Evolutionary conservation across 1,140 invertebrate genomes (phyloP), one percentile per base, ranked within the genome.

Genomic region (Calycopis cecrops): DNA sequence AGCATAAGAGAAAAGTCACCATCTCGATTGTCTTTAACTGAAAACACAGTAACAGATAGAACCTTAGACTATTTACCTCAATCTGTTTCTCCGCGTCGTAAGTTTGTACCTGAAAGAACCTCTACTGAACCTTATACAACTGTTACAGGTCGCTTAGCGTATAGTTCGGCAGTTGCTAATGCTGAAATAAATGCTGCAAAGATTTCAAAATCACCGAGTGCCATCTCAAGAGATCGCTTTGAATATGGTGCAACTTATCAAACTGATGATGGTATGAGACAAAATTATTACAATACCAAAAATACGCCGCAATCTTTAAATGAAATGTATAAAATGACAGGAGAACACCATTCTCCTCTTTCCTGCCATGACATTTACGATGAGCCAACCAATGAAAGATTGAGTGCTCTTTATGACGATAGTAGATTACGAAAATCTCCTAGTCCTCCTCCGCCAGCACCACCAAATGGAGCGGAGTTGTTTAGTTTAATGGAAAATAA

Each of bases 391-490:
- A 87, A 88, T 69, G 74, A 80, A 16, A 84, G 84, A 59, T 55
- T 90, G 14, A 88, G 90, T 55, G 73, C 91, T 17, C 87, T 84
- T 60, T 90, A 88, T 62, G 76, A 88, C 16, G 88, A 90, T 71
- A 87, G 76, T 60, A 87, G 88, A 72, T 82, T 86, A 33, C 85
- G 87, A 37, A 89, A 89, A 60, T 91, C 90, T 34, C 89, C 91
- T 10, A 92, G 92, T 81, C 94, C 94, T 8, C 94, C 94, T n/a
- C 94, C 94, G 18, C 94, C 94, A 44, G 94, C 94, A 3, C 94
- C 94, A 16, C 85, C 80, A 63, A 91, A 93, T 76, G 88, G 89
- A 16, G 69, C 82, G 47, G 88, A 91, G 62, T 52, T 76, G 53
- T 87, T 83, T 71, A 65, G 73, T 48, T 62, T 70, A 8, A 75